Base-by-base conservation (phyloP, 1,140 invertebrate species). In the Tachypleus tridentatus region DNA sequence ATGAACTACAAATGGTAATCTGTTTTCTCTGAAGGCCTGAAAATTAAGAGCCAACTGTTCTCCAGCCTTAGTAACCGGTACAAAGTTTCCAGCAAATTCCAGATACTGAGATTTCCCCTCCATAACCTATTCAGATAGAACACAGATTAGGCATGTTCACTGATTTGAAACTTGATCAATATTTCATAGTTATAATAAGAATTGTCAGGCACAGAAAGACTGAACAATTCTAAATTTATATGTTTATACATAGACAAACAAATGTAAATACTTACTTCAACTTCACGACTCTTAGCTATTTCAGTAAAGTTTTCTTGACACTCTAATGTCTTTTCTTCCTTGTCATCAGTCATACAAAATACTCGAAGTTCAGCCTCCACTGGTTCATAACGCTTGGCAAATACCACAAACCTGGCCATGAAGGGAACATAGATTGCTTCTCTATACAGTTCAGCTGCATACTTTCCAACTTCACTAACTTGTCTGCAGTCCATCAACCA, bases 401-500 rank as follows among this genome's bases (percentile, higher is more conserved):
- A 99, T 9, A 99, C 94, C 58, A 97, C 92, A 77, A 98, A 97
- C 81, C 89, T 95, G 64, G 95, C 92, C 92, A 99, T 98, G 76
- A 98, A 99, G 5, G 97, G 97, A 61, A 99, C 95, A 72, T 95
- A 89, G 67, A 96, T 97, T 51, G 94, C 93, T 80, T 99, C 96
- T 79, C 87, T 87, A 80, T 99, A 99, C 47, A 99, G 81, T 75
- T 98, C 94, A 11, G 94, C 97, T 3, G 96, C 97, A 93, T 98
- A 98, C 84, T 96, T 92, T 9, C 94, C 93, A 48, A 95, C 94
- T 76, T 99, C 96, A 64, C 86, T 84, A 48, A 97, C 86, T 76
- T 98, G 97, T 73, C 97, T 84, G 74, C 95, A 99, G 77, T 99
- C 97, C 85, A 99, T 98, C n/a, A 99, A 80, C 95, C 97, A 99